These are phyloP conservation scores for Heliornis fulica DNA, from an alignment of 2,113 vertebrate genomes.

Conservation along the genomic window DNA sequence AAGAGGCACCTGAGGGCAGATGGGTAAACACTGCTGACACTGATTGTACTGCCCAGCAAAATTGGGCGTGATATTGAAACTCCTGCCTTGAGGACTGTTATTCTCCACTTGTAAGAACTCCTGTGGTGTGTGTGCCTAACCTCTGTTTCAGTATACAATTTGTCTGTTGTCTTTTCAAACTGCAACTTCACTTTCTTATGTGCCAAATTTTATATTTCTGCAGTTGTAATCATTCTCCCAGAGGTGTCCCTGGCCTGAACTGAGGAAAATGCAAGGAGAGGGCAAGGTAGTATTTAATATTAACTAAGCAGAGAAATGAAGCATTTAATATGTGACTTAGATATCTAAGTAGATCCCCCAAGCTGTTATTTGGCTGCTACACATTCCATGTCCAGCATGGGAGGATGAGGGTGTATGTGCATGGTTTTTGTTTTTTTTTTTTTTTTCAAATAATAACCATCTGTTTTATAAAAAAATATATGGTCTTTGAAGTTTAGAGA, in stretches of 20 bases:
- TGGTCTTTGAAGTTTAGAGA: neutral
- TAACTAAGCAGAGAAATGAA: neutral
- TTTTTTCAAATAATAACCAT: neutral
- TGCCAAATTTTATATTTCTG: neutral
- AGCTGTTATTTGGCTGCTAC: neutral
- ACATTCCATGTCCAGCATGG: neutral
- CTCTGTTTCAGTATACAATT: neutral
- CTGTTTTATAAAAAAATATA: neutral
- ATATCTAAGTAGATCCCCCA: neutral
- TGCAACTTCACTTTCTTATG: neutral
- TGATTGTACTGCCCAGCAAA: neutral
- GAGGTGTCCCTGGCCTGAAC: neutral
- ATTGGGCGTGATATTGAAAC: neutral
- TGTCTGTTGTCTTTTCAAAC: neutral
- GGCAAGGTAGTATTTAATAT: neutral
- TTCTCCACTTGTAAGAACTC: neutral
- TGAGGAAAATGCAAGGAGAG: neutral
- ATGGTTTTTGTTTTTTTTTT: neutral
- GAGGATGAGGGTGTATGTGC: rapidly evolving
- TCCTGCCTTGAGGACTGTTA: neutral
- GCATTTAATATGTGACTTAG: neutral
- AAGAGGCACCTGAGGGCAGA: neutral
- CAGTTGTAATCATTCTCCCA: neutral
- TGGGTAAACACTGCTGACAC: neutral
- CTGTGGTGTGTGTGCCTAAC: neutral